phyloP scores from a whole-genome alignment of 1,140 invertebrate species.

The Drosophila repleta region DNA sequence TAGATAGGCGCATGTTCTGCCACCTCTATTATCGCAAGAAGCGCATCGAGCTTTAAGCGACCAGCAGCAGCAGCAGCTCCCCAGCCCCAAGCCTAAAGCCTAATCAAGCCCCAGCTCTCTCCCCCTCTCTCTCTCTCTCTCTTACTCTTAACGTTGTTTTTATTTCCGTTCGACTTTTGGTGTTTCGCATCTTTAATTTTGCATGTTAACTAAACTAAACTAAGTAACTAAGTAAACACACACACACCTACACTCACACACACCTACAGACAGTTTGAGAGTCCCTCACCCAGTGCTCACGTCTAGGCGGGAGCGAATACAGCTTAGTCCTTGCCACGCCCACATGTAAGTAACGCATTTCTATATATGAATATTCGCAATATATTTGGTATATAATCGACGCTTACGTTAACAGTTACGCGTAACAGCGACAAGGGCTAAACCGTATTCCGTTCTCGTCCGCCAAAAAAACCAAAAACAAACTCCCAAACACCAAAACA shows the following conservation, averaged over 20 bases:
- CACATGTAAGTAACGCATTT: constrained; percentile 75
- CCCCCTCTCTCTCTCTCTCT: background rate
- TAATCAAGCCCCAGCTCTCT: background rate
- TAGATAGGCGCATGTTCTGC: constrained; percentile 80
- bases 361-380: constrained; percentile 49
- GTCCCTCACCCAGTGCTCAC: constrained; percentile 20
- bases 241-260: constrained; percentile 17
- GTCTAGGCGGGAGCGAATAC: constrained; percentile 68
- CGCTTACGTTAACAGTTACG: constrained; percentile 72
- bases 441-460: constrained; percentile 78
- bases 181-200: constrained; percentile 23
- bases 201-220: constrained; percentile 13
- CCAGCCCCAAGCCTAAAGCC: background rate
- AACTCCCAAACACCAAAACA: constrained; percentile 11
- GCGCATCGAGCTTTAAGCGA: constrained; percentile 65
- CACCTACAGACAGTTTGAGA: too few species aligned
- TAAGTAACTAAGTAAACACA: constrained; percentile 21
- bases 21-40: constrained; percentile 79
- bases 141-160: constrained; percentile 9
- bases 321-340: constrained; percentile 83
- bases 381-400: constrained; percentile 64
- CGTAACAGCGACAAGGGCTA: constrained; percentile 75
- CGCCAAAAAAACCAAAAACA: constrained; percentile 28
- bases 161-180: constrained; percentile 9
- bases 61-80: background rate